Percentiles rank a stretch among this genome's conserved stretches.
Evolutionary conservation across 2,888 invertebrate genomes (phyloP).

Genomic region (Calliopum simillimum): DNA sequence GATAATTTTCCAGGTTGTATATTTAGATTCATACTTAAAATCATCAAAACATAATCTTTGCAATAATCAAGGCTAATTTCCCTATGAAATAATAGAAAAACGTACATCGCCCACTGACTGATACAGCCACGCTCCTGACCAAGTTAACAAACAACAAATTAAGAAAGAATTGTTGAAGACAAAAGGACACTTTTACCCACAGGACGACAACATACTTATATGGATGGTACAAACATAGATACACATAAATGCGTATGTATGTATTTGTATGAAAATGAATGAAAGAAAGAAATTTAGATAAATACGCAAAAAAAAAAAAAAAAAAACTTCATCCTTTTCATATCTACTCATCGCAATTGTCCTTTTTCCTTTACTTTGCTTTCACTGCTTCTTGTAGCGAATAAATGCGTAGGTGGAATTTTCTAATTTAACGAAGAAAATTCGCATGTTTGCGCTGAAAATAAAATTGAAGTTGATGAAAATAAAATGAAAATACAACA

Average conservation of each 20-base stretch:
- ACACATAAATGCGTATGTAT: neutral
- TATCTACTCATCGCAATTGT: no score
- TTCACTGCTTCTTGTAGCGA: neutral
- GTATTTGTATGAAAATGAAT: slow-evolving; percentile 4
- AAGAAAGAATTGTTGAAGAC: slow-evolving; percentile 11
- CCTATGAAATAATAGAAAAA: no score
- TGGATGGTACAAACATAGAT: neutral
- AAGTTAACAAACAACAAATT: slow-evolving; percentile 25
- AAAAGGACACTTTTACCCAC: neutral
- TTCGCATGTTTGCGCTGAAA: neutral
- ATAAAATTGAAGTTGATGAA: slow-evolving; percentile 9
- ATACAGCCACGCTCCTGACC: slow-evolving; percentile 10
- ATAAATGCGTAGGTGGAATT: slow-evolving; percentile 11
- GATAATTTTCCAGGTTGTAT: no score
- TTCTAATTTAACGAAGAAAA: slow-evolving; percentile 1
- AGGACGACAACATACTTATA: no score
- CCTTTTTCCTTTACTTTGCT: no score
- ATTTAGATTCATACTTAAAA: no score
- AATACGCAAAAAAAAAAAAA: neutral
- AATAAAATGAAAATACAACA: neutral
- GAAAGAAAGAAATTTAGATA: slow-evolving; percentile 2
- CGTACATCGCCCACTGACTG: no score
- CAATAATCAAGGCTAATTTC: no score
- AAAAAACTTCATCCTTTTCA: neutral
- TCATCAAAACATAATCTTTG: no score